These are phyloP conservation scores for Hippocampus barbouri DNA, from an alignment of 2,113 vertebrate species.

Conservation along the genomic window DNA sequence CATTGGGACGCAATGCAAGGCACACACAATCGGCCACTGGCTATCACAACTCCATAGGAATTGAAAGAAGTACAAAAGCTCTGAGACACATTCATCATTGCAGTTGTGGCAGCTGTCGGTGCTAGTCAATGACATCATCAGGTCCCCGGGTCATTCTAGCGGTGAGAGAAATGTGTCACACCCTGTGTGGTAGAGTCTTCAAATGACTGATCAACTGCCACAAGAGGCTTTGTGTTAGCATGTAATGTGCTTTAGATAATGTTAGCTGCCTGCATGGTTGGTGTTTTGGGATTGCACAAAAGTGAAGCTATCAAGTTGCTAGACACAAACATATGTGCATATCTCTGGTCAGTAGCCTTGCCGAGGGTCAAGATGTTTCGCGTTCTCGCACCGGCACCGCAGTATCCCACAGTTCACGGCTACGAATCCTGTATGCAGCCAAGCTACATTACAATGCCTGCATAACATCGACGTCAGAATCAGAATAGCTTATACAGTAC, in stretches of 20 bases:
- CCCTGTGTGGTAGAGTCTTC: conserved; percentile 19
- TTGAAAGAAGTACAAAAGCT: conserved; percentile 6
- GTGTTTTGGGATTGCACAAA: not conserved
- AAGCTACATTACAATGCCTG: not conserved
- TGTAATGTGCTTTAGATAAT: conserved; percentile 4
- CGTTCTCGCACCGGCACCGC: not conserved
- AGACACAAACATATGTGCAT: not conserved
- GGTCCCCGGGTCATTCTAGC: conserved; percentile 18
- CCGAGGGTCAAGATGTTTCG: conserved; percentile 28
- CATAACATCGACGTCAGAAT: not conserved
- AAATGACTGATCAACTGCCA: conserved; percentile 16
- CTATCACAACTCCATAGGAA: not conserved
- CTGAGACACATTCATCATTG: conserved; percentile 15
- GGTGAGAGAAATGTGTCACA: conserved; percentile 18
- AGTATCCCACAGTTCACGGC: not conserved
- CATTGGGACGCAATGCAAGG: not conserved
- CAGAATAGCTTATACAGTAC: too few species aligned
- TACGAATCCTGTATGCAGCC: not conserved
- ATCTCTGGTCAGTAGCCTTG: conserved; percentile 20
- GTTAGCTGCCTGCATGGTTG: conserved; percentile 1
- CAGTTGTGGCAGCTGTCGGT: conserved; percentile 50
- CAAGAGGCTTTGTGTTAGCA: conserved; percentile 13
- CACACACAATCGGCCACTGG: not conserved
- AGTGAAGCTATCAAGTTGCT: not conserved
- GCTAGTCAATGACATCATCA: conserved; percentile 61